Percentiles rank a stretch among this genome's conserved stretches.
Evolutionary conservation across 2,113 vertebrate genomes (phyloP).

Genomic region (Indicator indicator): DNA sequence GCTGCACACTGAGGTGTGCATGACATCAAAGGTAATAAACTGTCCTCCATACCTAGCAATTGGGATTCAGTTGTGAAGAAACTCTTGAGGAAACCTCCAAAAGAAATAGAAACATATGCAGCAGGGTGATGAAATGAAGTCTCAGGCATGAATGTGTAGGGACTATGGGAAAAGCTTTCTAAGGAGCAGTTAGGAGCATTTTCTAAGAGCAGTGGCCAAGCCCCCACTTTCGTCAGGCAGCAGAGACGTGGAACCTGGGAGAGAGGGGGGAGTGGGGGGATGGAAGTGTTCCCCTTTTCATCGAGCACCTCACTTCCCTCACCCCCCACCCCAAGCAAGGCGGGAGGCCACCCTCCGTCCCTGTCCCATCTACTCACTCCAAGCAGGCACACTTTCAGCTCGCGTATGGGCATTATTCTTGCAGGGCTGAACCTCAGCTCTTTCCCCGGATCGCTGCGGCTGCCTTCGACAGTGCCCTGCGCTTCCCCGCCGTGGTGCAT

Average conservation of each 20-base stretch:
- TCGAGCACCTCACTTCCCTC: not conserved
- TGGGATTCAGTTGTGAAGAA: not conserved
- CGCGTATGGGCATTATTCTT: conserved; percentile 87
- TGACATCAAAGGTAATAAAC: not conserved
- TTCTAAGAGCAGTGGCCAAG: not conserved
- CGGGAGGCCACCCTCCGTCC: not conserved
- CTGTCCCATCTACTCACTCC: conserved; percentile 85
- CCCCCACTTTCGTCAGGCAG: not conserved
- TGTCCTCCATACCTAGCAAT: not conserved
- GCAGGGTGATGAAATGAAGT: not conserved
- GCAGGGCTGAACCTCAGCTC: conserved; percentile 26
- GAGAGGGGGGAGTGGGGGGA: not conserved
- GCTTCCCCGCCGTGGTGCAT: not conserved
- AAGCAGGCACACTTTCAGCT: conserved; percentile 96
- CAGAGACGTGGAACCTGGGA: not conserved
- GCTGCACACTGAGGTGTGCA: not conserved
- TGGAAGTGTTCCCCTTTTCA: not conserved
- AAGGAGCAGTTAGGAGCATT: not conserved
- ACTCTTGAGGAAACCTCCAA: not conserved
- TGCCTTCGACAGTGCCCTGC: not conserved
- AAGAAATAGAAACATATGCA: not conserved
- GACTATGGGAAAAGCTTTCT: not conserved
- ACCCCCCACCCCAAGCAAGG: not conserved
- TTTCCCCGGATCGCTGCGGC: conserved; percentile 27
- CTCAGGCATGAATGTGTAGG: not conserved